Evolutionary conservation across 2,797 vertebrate genomes (phyloP).

Genomic region (Enteromius anoplus): DNA sequence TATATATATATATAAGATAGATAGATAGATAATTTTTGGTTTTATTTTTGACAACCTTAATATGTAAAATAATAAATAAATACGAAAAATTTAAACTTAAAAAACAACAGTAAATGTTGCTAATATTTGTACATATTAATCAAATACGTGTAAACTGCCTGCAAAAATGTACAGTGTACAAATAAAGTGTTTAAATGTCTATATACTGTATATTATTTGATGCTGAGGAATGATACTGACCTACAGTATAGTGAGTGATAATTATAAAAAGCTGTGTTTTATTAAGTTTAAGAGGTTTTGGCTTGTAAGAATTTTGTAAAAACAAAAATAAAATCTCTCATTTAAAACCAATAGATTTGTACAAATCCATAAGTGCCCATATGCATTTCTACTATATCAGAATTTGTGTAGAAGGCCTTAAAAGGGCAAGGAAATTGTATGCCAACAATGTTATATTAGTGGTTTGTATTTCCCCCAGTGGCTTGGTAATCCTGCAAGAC

Average conservation of each 20-base stretch:
- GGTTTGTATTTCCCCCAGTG: neutral
- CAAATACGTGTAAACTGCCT: too few relatives aligned
- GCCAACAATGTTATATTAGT: neutral
- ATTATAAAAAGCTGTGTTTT: neutral
- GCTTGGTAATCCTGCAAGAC: constrained; percentile 35
- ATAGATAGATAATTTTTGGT: too few relatives aligned
- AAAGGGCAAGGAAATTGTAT: neutral
- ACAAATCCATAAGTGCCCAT: neutral
- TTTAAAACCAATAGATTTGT: neutral
- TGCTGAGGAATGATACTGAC: neutral
- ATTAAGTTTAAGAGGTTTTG: neutral
- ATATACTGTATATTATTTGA: neutral
- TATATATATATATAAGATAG: too few relatives aligned
- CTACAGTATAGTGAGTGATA: neutral
- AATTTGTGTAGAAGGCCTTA: neutral
- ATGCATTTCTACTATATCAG: neutral
- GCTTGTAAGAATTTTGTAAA: neutral
- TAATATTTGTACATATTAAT: too few relatives aligned
- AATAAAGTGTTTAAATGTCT: neutral
- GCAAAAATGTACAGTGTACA: too few relatives aligned
- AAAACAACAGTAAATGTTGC: too few relatives aligned
- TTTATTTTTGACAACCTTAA: too few relatives aligned
- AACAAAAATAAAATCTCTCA: neutral
- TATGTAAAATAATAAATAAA: too few relatives aligned
- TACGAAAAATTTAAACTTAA: too few relatives aligned